Percentiles rank a stretch among this genome's conserved stretches.
Conservation (phyloP, 2,797 vertebrate species). For the Lacerta agilis region DNA sequence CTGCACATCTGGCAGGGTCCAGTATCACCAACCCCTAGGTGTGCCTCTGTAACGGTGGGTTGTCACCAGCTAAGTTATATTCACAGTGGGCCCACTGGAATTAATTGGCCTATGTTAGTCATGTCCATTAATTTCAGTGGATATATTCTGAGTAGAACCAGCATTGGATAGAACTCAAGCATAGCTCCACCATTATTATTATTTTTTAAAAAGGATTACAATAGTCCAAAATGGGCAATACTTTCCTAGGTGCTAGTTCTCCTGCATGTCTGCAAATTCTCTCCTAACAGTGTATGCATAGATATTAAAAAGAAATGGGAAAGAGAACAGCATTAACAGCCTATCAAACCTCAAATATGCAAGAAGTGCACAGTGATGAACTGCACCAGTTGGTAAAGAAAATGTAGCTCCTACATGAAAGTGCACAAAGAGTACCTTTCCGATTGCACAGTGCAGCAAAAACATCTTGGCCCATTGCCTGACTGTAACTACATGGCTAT, state of each 20-base stretch:
- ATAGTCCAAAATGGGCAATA: constrained; percentile 13
- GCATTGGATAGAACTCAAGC: not conserved
- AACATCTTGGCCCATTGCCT: not conserved
- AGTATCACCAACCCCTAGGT: too few relatives aligned
- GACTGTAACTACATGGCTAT: not conserved
- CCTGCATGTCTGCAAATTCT: not conserved
- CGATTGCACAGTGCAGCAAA: not conserved
- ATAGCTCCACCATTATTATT: not conserved
- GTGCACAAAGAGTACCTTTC: not conserved
- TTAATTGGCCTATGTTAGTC: too few relatives aligned
- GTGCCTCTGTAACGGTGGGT: too few relatives aligned
- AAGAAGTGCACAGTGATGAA: not conserved
- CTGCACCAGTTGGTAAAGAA: not conserved
- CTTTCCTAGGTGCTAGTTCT: constrained; percentile 54
- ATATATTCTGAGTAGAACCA: too few relatives aligned
- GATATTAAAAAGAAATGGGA: not conserved
- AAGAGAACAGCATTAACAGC: too few relatives aligned
- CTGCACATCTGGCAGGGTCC: too few relatives aligned
- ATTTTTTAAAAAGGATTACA: not conserved
- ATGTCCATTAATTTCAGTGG: too few relatives aligned
- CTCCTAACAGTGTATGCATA: not conserved
- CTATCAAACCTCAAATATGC: not conserved
- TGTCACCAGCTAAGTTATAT: too few relatives aligned
- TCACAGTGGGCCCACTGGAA: too few relatives aligned
- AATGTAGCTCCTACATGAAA: not conserved